These are phyloP conservation scores for Masnerella sp. DNA, from an alignment of 2,888 invertebrate species.

Conservation along the genomic window DNA sequence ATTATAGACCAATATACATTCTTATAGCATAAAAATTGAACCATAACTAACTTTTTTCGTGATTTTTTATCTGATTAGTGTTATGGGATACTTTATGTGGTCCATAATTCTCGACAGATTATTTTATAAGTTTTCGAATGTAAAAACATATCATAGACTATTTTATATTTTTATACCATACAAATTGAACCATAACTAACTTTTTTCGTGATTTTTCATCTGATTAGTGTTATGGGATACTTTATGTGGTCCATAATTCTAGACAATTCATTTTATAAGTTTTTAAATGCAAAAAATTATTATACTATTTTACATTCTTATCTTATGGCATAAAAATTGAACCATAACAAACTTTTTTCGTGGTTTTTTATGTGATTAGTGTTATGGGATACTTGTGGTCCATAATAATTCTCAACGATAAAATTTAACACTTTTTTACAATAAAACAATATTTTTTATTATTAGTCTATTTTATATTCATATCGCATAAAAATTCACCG, in stretches of 20 bases:
- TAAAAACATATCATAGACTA: slow-evolving; percentile 4
- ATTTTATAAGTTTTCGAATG: no score
- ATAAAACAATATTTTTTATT: no score
- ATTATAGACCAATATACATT: no score
- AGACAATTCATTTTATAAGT: no score
- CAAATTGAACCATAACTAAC: slow-evolving; percentile 42
- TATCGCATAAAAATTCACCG: slow-evolving; percentile 44
- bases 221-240: slow-evolving; percentile 34
- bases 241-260: slow-evolving; percentile 38
- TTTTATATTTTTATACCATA: no score
- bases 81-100: slow-evolving; percentile 46
- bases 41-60: no score
- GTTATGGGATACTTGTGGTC: slow-evolving; percentile 44
- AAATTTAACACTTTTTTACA: no score
- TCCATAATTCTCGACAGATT: no score
- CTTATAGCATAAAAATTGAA: slow-evolving; percentile 42
- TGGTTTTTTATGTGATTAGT: slow-evolving; percentile 16
- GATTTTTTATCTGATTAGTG: slow-evolving; percentile 15
- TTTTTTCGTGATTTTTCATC: slow-evolving; percentile 24
- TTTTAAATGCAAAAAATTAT: slow-evolving; percentile 7
- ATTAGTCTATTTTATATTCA: no score
- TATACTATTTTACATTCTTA: no score
- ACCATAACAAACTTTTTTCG: slow-evolving; percentile 37
- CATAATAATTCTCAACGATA: no score
- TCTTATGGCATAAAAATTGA: no score